These are phyloP conservation scores for Ctenomys sociabilis DNA, from an alignment of 2,113 vertebrate species.

Conservation along the genomic window DNA sequence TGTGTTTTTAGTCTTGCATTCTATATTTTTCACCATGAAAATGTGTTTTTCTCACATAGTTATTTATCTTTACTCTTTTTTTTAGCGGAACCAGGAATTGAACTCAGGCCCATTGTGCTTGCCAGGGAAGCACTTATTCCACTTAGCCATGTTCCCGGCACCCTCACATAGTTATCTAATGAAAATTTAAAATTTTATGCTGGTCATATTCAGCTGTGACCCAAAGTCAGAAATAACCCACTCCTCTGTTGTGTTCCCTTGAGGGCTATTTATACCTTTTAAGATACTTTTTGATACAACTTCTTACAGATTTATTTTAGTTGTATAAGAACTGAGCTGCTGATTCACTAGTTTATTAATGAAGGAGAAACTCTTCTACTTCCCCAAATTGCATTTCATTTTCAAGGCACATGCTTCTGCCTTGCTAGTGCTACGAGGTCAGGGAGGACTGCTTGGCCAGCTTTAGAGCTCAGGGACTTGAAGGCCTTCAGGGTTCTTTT, in stretches of 20 bases:
- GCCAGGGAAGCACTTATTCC: no score
- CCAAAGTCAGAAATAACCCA: slow-evolving; percentile 2
- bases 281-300: slow-evolving; percentile 25
- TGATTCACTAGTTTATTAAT: background rate
- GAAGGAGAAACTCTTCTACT: background rate
- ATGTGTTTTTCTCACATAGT: slow-evolving; percentile 30
- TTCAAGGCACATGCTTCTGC: background rate
- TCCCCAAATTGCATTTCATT: background rate
- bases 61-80: no score
- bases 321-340: background rate
- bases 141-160: no score
- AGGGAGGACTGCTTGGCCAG: background rate
- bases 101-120: no score
- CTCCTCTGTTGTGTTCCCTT: background rate
- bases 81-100: no score
- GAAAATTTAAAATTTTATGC: slow-evolving; percentile 18
- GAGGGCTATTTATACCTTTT: background rate
- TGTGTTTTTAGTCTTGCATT: background rate
- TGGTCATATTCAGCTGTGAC: background rate
- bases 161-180: background rate
- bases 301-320: background rate
- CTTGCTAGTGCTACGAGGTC: background rate
- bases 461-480: background rate
- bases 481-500: background rate
- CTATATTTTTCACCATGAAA: background rate